phyloP scores from a whole-genome alignment of 2,888 invertebrate species.

The Stratiomys singularior region DNA sequence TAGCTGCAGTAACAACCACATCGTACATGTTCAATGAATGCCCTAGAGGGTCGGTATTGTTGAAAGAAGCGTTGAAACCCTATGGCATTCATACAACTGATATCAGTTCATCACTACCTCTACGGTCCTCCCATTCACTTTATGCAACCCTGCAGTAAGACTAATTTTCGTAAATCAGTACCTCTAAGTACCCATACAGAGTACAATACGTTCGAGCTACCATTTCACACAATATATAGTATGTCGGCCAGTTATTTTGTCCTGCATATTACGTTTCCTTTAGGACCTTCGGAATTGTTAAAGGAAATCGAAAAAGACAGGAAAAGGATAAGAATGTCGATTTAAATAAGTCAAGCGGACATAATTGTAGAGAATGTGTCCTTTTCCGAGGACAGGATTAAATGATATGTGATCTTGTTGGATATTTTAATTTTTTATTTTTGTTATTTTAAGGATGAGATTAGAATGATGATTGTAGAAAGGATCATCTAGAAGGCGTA shows the following conservation, averaged over 20 bases:
- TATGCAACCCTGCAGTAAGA: not conserved
- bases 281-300: not conserved
- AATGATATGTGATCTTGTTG: slow-evolving; percentile 21
- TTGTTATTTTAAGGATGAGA: not conserved
- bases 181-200: not conserved
- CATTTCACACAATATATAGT: too few relatives aligned
- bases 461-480: not conserved
- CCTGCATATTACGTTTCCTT: too few relatives aligned
- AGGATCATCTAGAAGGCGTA: slow-evolving; percentile 22
- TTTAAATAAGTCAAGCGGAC: slow-evolving; percentile 36
- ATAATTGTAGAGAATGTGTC: slow-evolving; percentile 21
- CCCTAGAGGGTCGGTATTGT: not conserved
- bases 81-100: not conserved
- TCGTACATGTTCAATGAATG: not conserved
- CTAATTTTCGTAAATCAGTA: not conserved
- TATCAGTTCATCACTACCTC: not conserved
- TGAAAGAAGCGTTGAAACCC: not conserved
- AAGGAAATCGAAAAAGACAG: slow-evolving; percentile 10
- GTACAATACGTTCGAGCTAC: too few relatives aligned
- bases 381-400: slow-evolving; percentile 20
- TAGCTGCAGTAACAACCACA: not conserved
- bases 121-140: not conserved
- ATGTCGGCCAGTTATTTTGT: too few relatives aligned
- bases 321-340: slow-evolving; percentile 15
- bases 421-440: not conserved